These are phyloP conservation scores for Lycophotia porphyrea DNA, from an alignment of 2,888 invertebrate genomes.

Conservation along the genomic window DNA sequence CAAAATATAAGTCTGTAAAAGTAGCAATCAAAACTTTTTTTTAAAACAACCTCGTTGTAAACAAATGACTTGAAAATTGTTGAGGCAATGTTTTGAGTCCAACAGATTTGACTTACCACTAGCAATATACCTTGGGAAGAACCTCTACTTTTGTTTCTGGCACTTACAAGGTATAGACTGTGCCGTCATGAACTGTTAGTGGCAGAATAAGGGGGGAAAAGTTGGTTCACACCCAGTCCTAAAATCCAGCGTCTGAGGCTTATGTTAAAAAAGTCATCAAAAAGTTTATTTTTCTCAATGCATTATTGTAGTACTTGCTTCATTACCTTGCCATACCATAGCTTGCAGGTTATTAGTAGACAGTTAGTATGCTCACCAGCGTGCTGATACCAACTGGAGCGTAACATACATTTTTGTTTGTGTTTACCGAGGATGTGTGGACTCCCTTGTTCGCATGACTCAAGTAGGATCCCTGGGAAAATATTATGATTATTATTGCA, in stretches of 20 bases:
- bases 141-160: background rate
- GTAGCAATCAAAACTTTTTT: background rate
- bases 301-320: slow-evolving; percentile 35
- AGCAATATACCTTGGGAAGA: background rate
- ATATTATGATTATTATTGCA: slow-evolving; percentile 19
- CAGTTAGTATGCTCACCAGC: slow-evolving; percentile 89
- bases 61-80: background rate
- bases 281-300: background rate
- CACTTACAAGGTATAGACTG: background rate
- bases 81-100: background rate
- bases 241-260: background rate
- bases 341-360: slow-evolving; percentile 77
- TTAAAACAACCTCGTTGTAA: background rate
- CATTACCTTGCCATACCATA: slow-evolving; percentile 16
- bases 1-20: background rate
- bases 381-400: slow-evolving; percentile 79
- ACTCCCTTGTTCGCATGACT: slow-evolving; percentile 81
- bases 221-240: background rate
- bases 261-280: background rate
- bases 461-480: slow-evolving; percentile 82
- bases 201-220: background rate
- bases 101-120: background rate
- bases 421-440: slow-evolving; percentile 84
- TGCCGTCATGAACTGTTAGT: background rate
- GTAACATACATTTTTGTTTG: slow-evolving; percentile 85